A percentile compares a stretch with the other conserved stretches of the same genome.
Evolutionary conservation across 53 echinoderm and acorn worm species (phyloP).

Genomic region (Echinometra lucunter): DNA sequence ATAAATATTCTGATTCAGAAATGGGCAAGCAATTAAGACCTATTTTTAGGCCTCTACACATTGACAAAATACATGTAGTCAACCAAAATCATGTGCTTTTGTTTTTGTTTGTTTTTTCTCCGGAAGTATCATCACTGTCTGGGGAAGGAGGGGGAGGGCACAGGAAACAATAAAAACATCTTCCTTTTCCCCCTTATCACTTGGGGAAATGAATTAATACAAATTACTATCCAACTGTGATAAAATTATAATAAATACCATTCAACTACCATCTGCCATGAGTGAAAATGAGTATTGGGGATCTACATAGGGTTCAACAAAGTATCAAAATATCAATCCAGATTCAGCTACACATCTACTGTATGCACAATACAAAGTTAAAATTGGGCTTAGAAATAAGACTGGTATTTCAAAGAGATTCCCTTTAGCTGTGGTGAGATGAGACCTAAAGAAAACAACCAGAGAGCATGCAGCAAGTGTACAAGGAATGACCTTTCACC

Average conservation of each 20-base stretch:
- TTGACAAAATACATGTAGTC: too few species aligned
- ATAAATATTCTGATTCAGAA: neutral
- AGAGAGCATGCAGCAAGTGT: constrained; percentile 52
- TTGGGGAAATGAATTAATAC: too few species aligned
- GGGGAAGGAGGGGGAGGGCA: too few species aligned
- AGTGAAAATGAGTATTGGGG: neutral
- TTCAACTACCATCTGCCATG: neutral
- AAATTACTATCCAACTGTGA: too few species aligned
- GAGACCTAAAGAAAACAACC: constrained; percentile 33
- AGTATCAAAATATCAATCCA: neutral
- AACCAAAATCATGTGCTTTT: too few species aligned
- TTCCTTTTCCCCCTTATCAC: neutral
- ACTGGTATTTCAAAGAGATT: neutral
- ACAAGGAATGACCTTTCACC: constrained; percentile 43
- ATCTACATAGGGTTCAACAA: too few species aligned
- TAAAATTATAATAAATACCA: neutral
- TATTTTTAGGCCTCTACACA: neutral
- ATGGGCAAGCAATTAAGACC: neutral
- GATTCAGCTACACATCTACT: neutral
- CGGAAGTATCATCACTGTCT: too few species aligned
- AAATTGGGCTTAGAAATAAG: neutral
- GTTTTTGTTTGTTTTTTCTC: too few species aligned
- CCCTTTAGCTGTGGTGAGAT: neutral
- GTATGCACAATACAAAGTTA: neutral
- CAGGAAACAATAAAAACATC: too few species aligned